phyloP scores from a whole-genome alignment of 2,113 vertebrate genomes.

The Myiozetetes cayanensis region DNA sequence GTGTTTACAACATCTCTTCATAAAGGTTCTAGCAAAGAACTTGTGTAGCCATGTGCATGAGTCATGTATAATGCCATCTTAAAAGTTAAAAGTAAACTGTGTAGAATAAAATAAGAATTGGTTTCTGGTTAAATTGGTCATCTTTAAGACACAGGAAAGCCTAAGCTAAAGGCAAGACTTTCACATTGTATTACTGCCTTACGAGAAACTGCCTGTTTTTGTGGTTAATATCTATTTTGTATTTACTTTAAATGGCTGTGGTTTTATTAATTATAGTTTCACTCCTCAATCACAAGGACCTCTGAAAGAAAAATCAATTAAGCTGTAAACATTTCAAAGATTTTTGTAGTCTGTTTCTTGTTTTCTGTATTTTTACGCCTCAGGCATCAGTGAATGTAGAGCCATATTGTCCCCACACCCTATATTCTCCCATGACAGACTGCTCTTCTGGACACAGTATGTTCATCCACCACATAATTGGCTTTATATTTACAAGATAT shows the following conservation, averaged over 20 bases:
- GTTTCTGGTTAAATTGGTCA: not conserved
- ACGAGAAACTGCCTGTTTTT: not conserved
- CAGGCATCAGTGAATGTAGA: not conserved
- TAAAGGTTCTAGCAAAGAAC: not conserved
- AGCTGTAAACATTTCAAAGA: not conserved
- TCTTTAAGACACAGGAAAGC: not conserved
- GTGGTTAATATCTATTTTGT: not conserved
- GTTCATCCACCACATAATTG: not conserved
- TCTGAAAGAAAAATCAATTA: not conserved
- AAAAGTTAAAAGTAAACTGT: constrained; percentile 33
- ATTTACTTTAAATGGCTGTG: not conserved
- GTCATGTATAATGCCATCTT: not conserved
- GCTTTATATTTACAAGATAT: not conserved
- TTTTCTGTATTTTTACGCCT: not conserved
- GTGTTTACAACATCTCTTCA: not conserved
- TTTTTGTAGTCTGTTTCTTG: not conserved
- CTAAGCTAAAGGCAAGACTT: not conserved
- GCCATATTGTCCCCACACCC: not conserved
- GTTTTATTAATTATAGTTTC: constrained; percentile 34
- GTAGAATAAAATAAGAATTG: not conserved
- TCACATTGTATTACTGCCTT: not conserved
- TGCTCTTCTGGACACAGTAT: not conserved
- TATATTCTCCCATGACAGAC: not conserved
- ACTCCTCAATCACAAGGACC: not conserved
- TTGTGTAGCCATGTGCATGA: not conserved